phyloP scores from a whole-genome alignment of 2,888 invertebrate genomes.

The Coenonympha arcania region DNA sequence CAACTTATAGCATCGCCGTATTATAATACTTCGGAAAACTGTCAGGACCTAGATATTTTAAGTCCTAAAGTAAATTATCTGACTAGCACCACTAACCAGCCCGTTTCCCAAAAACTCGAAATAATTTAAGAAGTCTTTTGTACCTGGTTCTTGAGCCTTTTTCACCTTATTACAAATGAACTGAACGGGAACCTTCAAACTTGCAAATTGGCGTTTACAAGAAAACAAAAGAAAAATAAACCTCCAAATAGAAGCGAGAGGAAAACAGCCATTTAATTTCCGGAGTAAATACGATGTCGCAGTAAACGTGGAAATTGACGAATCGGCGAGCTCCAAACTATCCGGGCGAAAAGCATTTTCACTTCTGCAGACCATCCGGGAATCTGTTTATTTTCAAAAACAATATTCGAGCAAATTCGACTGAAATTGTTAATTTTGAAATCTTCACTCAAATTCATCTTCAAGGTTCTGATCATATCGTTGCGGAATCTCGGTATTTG shows the following conservation, averaged over 20 bases:
- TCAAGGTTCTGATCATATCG: no score
- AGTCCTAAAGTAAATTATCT: no score
- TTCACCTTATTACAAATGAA: no score
- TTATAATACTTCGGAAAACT: no score
- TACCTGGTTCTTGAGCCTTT: no score
- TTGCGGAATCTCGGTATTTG: no score
- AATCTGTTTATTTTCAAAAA: constrained; percentile 3
- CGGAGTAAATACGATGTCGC: constrained; percentile 10
- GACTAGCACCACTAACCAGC: no score
- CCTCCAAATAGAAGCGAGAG: background rate
- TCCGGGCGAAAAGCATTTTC: constrained; percentile 4
- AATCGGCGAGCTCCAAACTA: constrained; percentile 8
- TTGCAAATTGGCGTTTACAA: background rate
- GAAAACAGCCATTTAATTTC: constrained; percentile 10
- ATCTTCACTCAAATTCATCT: background rate
- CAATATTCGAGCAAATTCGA: background rate
- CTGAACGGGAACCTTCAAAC: background rate
- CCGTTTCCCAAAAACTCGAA: no score
- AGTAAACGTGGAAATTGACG: constrained; percentile 12
- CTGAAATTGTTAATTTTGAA: background rate
- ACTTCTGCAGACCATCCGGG: background rate
- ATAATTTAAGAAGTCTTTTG: no score
- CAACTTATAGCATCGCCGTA: no score
- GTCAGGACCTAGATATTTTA: no score
- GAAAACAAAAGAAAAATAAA: background rate